phyloP scores from a whole-genome alignment of 1,140 invertebrate species.

The Solenopsis fugax region DNA sequence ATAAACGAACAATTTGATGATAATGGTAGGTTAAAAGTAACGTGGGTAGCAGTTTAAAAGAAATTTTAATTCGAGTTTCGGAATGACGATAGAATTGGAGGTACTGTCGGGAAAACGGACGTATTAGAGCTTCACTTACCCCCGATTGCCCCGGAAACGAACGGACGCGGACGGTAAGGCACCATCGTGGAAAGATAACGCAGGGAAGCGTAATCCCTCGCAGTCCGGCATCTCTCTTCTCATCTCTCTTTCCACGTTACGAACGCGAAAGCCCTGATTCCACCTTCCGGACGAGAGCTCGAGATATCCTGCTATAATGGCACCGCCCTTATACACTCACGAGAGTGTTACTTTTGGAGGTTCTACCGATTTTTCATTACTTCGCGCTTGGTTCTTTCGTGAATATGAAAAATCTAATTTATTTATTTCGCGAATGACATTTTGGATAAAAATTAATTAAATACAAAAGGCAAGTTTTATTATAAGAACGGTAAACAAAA shows the following conservation, averaged over 20 bases:
- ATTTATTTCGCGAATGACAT: conserved; percentile 23
- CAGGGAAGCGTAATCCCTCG: conserved; percentile 72
- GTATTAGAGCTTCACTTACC: conserved; percentile 72
- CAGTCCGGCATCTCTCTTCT: conserved; percentile 55
- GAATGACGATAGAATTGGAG: conserved; percentile 61
- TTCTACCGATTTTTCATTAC: conserved; percentile 50
- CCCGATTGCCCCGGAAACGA: conserved; percentile 75
- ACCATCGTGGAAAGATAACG: conserved; percentile 75
- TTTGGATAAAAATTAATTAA: background rate
- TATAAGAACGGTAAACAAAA: background rate
- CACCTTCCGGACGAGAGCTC: conserved; percentile 67
- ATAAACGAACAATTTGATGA: background rate
- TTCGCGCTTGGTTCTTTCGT: background rate
- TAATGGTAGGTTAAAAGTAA: conserved; percentile 26
- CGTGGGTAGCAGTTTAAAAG: background rate
- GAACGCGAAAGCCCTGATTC: conserved; percentile 75
- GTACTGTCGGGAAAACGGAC: conserved; percentile 71
- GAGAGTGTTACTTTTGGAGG: conserved; percentile 38
- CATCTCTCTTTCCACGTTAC: conserved; percentile 72
- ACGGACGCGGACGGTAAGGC: conserved; percentile 71
- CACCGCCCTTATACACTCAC: conserved; percentile 59
- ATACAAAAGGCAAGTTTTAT: background rate
- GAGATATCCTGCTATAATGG: conserved; percentile 62
- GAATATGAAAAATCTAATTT: conserved; percentile 26
- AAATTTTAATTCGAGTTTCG: conserved; percentile 59